These are phyloP conservation scores for Macrochelys suwanniensis DNA, from an alignment of 2,797 vertebrate genomes.

Conservation along the genomic window DNA sequence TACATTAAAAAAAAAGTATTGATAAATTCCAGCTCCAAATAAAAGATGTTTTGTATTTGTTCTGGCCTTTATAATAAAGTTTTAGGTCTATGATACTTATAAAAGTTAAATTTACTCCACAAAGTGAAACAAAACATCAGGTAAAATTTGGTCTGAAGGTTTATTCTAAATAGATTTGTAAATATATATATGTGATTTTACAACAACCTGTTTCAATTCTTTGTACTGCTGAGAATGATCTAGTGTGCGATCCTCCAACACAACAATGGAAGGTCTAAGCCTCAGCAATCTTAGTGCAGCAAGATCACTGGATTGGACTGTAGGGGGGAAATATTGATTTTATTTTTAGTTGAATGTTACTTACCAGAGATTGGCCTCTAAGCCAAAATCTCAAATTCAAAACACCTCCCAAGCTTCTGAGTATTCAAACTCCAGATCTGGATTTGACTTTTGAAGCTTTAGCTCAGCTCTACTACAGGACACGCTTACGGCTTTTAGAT, in stretches of 20 bases:
- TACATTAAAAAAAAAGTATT: no score
- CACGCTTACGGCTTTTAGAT: background rate
- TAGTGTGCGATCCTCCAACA: background rate
- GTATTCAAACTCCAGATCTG: background rate
- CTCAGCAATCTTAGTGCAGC: background rate
- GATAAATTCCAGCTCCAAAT: background rate
- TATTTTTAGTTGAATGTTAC: background rate
- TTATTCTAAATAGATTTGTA: background rate
- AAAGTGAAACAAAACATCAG: background rate
- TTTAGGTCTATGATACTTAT: background rate
- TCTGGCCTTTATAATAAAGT: background rate
- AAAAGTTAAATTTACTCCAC: background rate
- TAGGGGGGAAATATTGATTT: background rate
- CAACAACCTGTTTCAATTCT: background rate
- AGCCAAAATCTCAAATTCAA: background rate
- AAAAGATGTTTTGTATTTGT: background rate
- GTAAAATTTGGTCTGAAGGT: background rate
- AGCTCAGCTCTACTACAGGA: background rate
- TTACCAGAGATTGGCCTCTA: background rate
- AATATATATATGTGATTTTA: fast-evolving
- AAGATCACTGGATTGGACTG: background rate
- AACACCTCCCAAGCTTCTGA: background rate
- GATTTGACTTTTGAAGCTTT: background rate
- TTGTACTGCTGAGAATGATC: background rate
- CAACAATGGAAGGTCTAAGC: background rate